These are phyloP conservation scores for Nebria salina DNA, from an alignment of 2,888 invertebrate species.

Conservation along the genomic window DNA sequence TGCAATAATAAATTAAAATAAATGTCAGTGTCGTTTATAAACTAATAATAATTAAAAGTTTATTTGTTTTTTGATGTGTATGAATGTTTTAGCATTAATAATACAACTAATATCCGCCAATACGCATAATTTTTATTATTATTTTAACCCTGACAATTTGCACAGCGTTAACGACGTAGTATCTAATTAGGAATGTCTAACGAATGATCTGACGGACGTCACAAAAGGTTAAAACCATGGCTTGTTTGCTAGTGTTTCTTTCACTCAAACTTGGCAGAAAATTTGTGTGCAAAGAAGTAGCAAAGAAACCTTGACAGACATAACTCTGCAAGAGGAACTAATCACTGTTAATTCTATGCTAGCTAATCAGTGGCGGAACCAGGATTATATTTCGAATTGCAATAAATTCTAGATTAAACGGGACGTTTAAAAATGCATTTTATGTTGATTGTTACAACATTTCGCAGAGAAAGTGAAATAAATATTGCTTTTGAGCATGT, in stretches of 20 bases:
- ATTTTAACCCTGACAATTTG: slow-evolving; percentile 1
- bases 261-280: slow-evolving; percentile 1
- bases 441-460: background rate
- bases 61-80: background rate
- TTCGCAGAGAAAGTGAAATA: background rate
- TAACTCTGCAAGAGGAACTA: background rate
- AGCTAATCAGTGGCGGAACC: background rate
- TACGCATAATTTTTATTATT: background rate
- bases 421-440: background rate
- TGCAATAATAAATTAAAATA: background rate
- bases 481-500: background rate
- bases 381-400: background rate
- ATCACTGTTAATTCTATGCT: background rate
- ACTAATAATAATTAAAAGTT: slow-evolving; percentile 1
- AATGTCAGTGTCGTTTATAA: background rate
- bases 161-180: background rate
- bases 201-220: background rate
- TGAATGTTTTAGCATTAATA: background rate
- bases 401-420: background rate
- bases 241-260: background rate
- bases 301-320: background rate
- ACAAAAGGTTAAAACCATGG: slow-evolving; percentile 1
- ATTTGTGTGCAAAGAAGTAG: background rate
- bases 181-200: background rate
- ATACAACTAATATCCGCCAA: background rate